Conservation (phyloP, 2,113 vertebrate species). For the Hyaena hyaena region DNA sequence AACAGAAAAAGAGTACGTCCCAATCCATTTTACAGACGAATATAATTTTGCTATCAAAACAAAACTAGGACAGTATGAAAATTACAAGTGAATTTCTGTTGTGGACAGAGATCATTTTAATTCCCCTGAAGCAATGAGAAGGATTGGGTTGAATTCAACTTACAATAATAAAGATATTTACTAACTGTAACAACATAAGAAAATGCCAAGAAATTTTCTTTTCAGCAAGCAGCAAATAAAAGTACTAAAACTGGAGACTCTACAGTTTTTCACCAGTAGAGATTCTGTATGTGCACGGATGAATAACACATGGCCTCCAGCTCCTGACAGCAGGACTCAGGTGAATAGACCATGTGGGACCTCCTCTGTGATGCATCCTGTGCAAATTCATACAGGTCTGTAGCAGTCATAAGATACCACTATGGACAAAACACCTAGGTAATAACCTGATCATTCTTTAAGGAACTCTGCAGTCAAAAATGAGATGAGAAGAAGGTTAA, state of each 20-base stretch:
- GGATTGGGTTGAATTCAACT: neutral
- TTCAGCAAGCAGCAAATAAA: neutral
- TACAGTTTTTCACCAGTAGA: neutral
- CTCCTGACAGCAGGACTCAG: neutral
- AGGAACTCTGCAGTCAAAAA: slow-evolving; percentile 11
- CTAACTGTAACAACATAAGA: neutral
- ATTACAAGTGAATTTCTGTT: neutral
- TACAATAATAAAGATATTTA: slow-evolving; percentile 14
- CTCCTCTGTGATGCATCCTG: neutral
- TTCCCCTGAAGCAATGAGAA: neutral
- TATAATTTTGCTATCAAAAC: neutral
- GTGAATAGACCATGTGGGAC: neutral
- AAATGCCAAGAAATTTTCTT: neutral
- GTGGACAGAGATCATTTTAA: neutral
- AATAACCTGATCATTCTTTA: neutral
- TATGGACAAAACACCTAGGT: neutral
- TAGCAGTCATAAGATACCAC: neutral
- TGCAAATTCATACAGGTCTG: neutral
- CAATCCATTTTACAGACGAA: neutral
- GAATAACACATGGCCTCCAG: neutral
- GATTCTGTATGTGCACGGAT: neutral
- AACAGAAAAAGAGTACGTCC: neutral
- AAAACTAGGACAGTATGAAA: slow-evolving; percentile 2
- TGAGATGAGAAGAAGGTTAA: neutral
- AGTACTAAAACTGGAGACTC: neutral